phyloP scores from a whole-genome alignment of 2,113 vertebrate species.

The Castor canadensis region DNA sequence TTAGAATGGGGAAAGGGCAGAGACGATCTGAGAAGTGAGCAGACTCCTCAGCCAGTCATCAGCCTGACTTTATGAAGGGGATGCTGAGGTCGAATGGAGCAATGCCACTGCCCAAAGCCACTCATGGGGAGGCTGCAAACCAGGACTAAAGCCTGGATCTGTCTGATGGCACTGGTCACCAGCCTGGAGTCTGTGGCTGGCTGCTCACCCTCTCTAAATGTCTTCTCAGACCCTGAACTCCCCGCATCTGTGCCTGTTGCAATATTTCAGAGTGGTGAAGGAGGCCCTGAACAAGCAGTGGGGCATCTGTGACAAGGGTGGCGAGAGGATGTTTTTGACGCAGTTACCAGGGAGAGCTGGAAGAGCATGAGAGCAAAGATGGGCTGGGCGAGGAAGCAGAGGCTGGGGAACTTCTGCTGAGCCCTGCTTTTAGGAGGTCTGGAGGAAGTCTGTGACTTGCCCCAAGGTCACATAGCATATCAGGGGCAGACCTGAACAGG shows the following conservation, averaged over 20 bases:
- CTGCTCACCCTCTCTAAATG: background rate
- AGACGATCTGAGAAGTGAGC: no score
- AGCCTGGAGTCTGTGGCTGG: background rate
- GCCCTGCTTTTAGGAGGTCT: background rate
- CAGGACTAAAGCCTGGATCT: background rate
- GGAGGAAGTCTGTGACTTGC: background rate
- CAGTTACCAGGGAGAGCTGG: background rate
- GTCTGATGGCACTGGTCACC: accelerated
- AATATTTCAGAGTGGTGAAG: background rate
- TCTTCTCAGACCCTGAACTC: no score
- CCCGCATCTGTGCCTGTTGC: background rate
- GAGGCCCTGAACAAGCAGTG: background rate
- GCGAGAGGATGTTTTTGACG: background rate
- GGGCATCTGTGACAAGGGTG: background rate
- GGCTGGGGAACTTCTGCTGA: background rate
- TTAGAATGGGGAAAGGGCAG: background rate
- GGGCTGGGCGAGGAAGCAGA: background rate
- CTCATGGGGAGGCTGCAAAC: background rate
- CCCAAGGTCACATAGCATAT: background rate
- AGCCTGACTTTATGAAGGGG: background rate
- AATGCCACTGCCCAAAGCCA: background rate
- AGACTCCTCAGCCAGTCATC: background rate
- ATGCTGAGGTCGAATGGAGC: background rate
- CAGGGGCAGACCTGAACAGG: background rate
- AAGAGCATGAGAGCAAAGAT: background rate